Conservation (phyloP, 2,888 invertebrate species). For the Acronicta alni region DNA sequence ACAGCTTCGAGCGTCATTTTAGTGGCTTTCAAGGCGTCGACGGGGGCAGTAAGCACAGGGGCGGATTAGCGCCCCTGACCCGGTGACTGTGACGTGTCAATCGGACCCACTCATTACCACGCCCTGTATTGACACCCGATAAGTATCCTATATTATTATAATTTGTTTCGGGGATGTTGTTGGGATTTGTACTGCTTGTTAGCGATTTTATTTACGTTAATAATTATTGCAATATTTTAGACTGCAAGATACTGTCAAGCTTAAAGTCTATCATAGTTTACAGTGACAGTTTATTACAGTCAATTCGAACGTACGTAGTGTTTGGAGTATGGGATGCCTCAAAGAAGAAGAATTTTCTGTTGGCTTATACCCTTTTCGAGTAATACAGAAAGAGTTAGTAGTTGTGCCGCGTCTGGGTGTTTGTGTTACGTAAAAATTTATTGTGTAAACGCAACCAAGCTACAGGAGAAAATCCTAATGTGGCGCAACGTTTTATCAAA, state of each 20-base stretch:
- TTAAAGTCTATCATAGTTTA: no score
- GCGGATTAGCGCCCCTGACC: conserved; percentile 82
- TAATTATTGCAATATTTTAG: not conserved
- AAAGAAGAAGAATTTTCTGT: no score
- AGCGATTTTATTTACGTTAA: conserved; percentile 18
- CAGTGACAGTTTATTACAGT: no score
- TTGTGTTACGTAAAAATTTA: no score
- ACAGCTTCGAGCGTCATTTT: conserved; percentile 54
- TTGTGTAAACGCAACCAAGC: no score
- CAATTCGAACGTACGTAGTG: no score
- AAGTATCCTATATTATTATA: conserved; percentile 56
- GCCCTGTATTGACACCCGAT: conserved; percentile 55
- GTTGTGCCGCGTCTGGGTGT: no score
- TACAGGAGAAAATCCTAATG: no score
- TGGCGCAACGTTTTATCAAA: no score
- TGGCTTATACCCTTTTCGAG: no score
- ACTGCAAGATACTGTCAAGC: not conserved
- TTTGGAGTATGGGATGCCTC: no score
- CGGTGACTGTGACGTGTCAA: conserved; percentile 83
- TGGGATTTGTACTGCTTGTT: conserved; percentile 38
- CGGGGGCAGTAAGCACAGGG: conserved; percentile 67
- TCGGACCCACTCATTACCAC: conserved; percentile 68
- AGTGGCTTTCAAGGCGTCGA: conserved; percentile 34
- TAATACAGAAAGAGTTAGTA: no score
- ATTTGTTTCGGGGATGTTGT: conserved; percentile 52